Base-by-base conservation (phyloP, 2,888 invertebrate species). In the Hedychridium roseum region DNA sequence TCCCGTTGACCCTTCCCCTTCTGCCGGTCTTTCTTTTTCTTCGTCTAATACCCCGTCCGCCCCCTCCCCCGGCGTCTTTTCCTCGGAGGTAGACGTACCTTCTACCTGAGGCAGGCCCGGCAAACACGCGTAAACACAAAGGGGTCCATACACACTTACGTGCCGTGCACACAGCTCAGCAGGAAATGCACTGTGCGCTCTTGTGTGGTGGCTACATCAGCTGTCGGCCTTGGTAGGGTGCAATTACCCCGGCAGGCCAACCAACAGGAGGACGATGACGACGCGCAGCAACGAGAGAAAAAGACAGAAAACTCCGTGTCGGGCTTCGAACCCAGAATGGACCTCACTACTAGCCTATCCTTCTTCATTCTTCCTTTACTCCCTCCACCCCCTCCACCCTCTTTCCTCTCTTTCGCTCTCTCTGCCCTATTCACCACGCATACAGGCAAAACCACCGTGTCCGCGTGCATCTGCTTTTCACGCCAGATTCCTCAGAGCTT, bases 151-250 rank as follows among this genome's bases (percentile, higher is more conserved):
- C 41, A 37, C 37, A 35, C 27, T 28, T 37, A 18, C 37, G 28
- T 28, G 40, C 32, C 28, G 36, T 44, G 44, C 44, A 50, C 45
- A 52, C 57, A 59, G 54, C 54, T 45, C 43, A 38, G 45, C 52
- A 50, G 56, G 52, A 56, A 56, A 53, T 53, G 52, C 48, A 43
- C 43, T 52, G 50, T 42, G 59, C 42, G 54, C 50, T 53, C 60
- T 45, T 43, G 48, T 62, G 56, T 60, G 62, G 70, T 65, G 66
- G 71, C 73, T 70, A 71, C 76, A 78, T 77, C 78, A 77, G 78
- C 77, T 77, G 78, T 76, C 77, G 78, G 71, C 78, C 77, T 78
- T 77, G 78, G 78, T 71, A 74, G 75, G 76, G 77, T 76, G 76
- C 77, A 76, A 77, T 78, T 78, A 78, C 76, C 77, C 72, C 72